phyloP scores from a whole-genome alignment of 2,797 vertebrate species.

The Acridotheres tristis region DNA sequence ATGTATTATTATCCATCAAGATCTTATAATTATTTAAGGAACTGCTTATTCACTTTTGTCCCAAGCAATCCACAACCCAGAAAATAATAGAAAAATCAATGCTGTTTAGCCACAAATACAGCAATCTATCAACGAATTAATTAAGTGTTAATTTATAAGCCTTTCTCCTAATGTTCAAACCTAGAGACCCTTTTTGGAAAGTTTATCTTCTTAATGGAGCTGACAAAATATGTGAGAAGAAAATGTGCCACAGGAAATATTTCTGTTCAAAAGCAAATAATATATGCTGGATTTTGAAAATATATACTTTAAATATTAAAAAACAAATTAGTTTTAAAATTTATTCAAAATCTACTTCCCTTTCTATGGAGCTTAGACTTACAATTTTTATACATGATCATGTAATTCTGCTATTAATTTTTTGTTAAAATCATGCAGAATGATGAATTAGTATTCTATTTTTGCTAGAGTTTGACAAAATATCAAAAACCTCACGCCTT shows the following conservation, averaged over 20 bases:
- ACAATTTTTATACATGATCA: not conserved
- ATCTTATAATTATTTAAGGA: not conserved
- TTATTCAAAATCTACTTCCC: not conserved
- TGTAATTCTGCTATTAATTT: not conserved
- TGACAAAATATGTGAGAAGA: not conserved
- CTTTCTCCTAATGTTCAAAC: not conserved
- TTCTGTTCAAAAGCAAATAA: not conserved
- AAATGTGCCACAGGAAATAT: not conserved
- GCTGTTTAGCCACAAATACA: not conserved
- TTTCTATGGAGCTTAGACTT: not conserved
- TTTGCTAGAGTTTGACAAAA: not conserved
- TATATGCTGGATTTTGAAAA: not conserved
- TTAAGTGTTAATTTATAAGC: not conserved
- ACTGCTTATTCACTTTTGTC: not conserved
- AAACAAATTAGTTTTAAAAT: not conserved
- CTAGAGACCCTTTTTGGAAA: not conserved
- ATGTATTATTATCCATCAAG: not conserved
- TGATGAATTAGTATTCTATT: not conserved
- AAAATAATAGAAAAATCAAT: not conserved
- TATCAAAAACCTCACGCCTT: not conserved
- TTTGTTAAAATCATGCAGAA: not conserved
- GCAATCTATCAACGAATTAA: not conserved
- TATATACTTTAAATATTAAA: not conserved
- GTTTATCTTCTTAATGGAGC: not conserved
- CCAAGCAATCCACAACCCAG: not conserved